Evolutionary conservation across 2,113 vertebrate genomes (phyloP), one percentile per base, ranked within the genome.

Genomic region (Hydropotes inermis): DNA sequence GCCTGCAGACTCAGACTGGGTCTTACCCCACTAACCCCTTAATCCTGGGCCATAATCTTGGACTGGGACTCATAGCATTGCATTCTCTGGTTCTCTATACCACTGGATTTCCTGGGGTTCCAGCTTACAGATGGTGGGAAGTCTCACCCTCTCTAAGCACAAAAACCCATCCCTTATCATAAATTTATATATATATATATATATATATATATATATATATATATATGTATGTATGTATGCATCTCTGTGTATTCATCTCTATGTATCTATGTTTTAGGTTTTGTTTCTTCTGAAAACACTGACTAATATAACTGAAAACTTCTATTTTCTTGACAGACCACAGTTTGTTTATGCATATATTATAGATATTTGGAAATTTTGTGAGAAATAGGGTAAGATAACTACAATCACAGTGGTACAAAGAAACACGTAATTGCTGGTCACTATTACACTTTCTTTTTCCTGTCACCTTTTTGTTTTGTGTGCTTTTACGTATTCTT

Each of bases 401-500:
- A 10, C 15, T 82, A 5, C 5, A 23, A 17, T n/a, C 43, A 43
- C 11, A n/a, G 45, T 25, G 16, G 7, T 8, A 36, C 11, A 33
- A 47, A 58, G 4, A 58, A 19, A 6, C 19, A 47, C 6, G 33
- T 4, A 81, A 16, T 10, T 45, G 43, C 13, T 78, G 15, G 74
- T 78, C 74, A 45, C 25, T 1, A 78, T 78, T 45, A 45, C 19
- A n/a, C 8, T 82, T 27, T 52, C 1, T 70, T 7, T 17, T 74
- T 9, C 43, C 6, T 36, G 13, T 74, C 36, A 74, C 0, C 7
- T 21, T 58, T n/a, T 25, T 52, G 6, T 30, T 39, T 55, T 1
- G 5, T 60, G 7, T 36, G 1, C 17, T 54, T 11, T 76, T 14
- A 8, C 0, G 1, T n/a, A 13, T 28, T 76, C 1, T 9, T 55